These are phyloP conservation scores for Phyto melanocephala DNA, from an alignment of 2,888 invertebrate species.

Conservation along the genomic window DNA sequence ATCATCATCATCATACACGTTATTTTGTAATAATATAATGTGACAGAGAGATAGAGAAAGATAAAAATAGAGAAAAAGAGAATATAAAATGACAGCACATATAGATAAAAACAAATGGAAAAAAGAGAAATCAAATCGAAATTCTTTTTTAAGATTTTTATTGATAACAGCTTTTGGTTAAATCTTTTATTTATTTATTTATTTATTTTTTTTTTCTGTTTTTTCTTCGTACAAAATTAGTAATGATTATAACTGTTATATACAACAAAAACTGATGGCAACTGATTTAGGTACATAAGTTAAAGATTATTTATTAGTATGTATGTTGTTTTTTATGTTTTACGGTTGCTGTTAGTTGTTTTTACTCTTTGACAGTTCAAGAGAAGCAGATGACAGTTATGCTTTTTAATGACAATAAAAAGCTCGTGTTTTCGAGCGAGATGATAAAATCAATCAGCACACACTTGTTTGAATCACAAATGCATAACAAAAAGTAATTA, in stretches of 20 bases:
- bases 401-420: slow-evolving; percentile 21
- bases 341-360: neutral
- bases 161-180: slow-evolving; percentile 20
- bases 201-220: too few species aligned
- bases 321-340: neutral
- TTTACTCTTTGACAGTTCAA: neutral
- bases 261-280: slow-evolving; percentile 19
- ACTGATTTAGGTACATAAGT: slow-evolving; percentile 8
- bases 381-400: slow-evolving; percentile 26
- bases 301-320: neutral
- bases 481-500: neutral
- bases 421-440: slow-evolving; percentile 24
- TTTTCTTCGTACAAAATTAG: slow-evolving; percentile 13
- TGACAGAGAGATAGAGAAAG: slow-evolving; percentile 30
- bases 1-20: slow-evolving; percentile 26
- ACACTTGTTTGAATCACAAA: neutral
- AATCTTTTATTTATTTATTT: neutral
- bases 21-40: slow-evolving; percentile 10
- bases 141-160: slow-evolving; percentile 60
- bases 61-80: slow-evolving; percentile 41
- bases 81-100: slow-evolving; percentile 62
- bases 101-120: slow-evolving; percentile 53
- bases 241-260: neutral
- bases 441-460: slow-evolving; percentile 21
- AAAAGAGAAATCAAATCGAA: slow-evolving; percentile 66